Conservation (phyloP, 2,113 vertebrate species). For the Orcinus orca region DNA sequence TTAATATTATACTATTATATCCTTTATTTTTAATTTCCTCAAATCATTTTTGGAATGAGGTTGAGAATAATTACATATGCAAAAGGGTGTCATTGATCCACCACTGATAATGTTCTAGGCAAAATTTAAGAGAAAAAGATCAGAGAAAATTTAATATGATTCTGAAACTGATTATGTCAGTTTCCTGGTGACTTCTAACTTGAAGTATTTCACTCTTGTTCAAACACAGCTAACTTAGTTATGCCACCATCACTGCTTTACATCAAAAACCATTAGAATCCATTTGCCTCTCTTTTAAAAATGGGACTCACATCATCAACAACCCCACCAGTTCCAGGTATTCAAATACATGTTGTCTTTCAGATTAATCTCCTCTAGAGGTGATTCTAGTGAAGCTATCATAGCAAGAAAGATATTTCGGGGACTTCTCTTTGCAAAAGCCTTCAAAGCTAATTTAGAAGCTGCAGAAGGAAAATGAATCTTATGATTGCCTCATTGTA, state of each 20-base stretch:
- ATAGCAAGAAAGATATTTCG: background rate
- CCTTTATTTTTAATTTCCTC: background rate
- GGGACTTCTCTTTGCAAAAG: background rate
- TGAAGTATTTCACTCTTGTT: background rate
- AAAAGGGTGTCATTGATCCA: background rate
- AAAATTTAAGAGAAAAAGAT: background rate
- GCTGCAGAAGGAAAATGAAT: slow-evolving; percentile 11
- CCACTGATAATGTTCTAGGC: background rate
- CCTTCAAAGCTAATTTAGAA: slow-evolving; percentile 34
- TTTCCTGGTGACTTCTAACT: background rate
- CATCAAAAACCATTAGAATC: background rate
- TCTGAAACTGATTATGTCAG: background rate
- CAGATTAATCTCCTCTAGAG: background rate
- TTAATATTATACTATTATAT: background rate
- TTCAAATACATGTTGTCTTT: slow-evolving; percentile 5
- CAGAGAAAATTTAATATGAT: slow-evolving; percentile 18
- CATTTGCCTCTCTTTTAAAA: background rate
- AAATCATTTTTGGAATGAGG: slow-evolving; percentile 25
- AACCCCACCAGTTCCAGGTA: background rate
- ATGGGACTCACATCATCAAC: background rate
- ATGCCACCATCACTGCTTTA: background rate
- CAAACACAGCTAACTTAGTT: background rate
- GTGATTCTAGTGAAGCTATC: background rate
- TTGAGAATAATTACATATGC: slow-evolving; percentile 15
- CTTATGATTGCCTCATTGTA: slow-evolving; percentile 17